Evolutionary conservation across 37 sponge, comb jelly and placozoan genomes (phyloP).

Genomic region (Aplysina aerophoba): DNA sequence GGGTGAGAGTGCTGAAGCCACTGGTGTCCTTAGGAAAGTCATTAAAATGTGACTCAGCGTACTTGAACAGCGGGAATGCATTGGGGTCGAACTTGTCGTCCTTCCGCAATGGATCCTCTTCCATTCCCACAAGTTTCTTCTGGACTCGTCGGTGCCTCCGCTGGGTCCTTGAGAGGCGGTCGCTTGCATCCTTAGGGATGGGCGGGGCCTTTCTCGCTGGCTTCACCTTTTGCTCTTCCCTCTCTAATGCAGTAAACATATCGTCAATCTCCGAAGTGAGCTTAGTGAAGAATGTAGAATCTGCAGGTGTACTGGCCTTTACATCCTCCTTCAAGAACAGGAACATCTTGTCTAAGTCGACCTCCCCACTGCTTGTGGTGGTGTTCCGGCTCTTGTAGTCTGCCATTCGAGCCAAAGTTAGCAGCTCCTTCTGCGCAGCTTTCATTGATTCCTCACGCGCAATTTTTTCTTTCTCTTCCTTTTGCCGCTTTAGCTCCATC

Average conservation of each 20-base stretch:
- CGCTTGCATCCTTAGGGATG: slow-evolving; percentile 49
- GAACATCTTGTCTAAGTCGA: slow-evolving; percentile 89
- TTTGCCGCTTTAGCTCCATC: slow-evolving; percentile 67
- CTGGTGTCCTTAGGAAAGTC: slow-evolving; percentile 86
- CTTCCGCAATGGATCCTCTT: slow-evolving; percentile 54
- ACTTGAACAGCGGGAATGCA: slow-evolving; percentile 80
- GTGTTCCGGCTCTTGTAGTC: slow-evolving; percentile 75
- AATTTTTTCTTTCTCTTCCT: slow-evolving; percentile 60
- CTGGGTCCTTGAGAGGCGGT: slow-evolving; percentile 63
- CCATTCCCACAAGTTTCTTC: slow-evolving; percentile 86
- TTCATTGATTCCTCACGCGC: slow-evolving; percentile 74
- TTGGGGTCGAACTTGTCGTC: slow-evolving; percentile 74
- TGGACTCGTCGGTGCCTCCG: slow-evolving; percentile 81
- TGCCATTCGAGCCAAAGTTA: slow-evolving; percentile 85
- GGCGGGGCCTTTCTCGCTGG: slow-evolving; percentile 45
- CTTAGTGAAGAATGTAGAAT: slow-evolving; percentile 58
- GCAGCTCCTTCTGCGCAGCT: slow-evolving; percentile 85
- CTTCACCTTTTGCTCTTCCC: slow-evolving; percentile 39
- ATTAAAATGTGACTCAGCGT: slow-evolving; percentile 94
- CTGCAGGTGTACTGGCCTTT: slow-evolving; percentile 51
- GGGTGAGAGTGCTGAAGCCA: slow-evolving; percentile 74
- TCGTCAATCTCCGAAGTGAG: slow-evolving; percentile 71
- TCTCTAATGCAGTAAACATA: slow-evolving; percentile 62
- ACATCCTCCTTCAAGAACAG: slow-evolving; percentile 64
- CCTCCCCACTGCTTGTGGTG: slow-evolving; percentile 55